A percentile compares a stretch with the other conserved stretches of the same genome.
These are phyloP conservation scores for Drosophila dives DNA, from an alignment of 2,888 invertebrate species.

Conservation along the genomic window DNA sequence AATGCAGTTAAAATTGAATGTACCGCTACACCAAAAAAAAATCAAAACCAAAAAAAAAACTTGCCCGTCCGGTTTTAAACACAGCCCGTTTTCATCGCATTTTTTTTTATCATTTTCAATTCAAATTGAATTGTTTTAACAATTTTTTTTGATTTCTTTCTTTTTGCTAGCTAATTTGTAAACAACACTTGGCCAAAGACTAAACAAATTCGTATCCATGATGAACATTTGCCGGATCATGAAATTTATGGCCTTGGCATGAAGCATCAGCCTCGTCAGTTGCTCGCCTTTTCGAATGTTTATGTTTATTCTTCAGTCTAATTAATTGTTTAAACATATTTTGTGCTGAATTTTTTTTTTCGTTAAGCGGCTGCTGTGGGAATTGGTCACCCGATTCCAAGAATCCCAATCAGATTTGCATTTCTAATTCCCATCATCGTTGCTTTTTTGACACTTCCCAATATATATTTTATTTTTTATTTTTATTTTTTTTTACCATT, in stretches of 20 bases:
- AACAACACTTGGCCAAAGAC: slow-evolving; percentile 63
- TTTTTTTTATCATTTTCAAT: slow-evolving; percentile 24
- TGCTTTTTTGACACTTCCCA: slow-evolving; percentile 42
- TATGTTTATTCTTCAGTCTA: slow-evolving; percentile 68
- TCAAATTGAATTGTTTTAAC: slow-evolving; percentile 55
- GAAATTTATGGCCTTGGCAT: slow-evolving; percentile 42
- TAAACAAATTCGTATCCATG: slow-evolving; percentile 59
- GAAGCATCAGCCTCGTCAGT: slow-evolving; percentile 24
- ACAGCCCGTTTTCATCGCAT: neutral
- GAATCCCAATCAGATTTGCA: slow-evolving; percentile 28
- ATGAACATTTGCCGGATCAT: slow-evolving; percentile 11
- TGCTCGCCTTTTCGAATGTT: slow-evolving; percentile 27
- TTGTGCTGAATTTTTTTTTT: slow-evolving; percentile 17
- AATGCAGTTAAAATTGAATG: slow-evolving; percentile 63
- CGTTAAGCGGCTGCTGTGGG: slow-evolving; percentile 2
- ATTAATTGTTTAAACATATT: slow-evolving; percentile 76
- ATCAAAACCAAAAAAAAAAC: neutral
- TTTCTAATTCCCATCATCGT: slow-evolving; percentile 19
- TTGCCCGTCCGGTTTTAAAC: slow-evolving; percentile 22
- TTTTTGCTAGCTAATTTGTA: slow-evolving; percentile 60
- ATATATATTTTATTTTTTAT: neutral
- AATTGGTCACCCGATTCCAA: slow-evolving; percentile 15
- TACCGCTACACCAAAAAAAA: neutral
- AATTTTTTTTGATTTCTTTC: slow-evolving; percentile 26
- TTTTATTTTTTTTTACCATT: slow-evolving; percentile 11